Base-by-base conservation (phyloP, 1,140 invertebrate genomes). In the Camponotus pennsylvanicus region DNA sequence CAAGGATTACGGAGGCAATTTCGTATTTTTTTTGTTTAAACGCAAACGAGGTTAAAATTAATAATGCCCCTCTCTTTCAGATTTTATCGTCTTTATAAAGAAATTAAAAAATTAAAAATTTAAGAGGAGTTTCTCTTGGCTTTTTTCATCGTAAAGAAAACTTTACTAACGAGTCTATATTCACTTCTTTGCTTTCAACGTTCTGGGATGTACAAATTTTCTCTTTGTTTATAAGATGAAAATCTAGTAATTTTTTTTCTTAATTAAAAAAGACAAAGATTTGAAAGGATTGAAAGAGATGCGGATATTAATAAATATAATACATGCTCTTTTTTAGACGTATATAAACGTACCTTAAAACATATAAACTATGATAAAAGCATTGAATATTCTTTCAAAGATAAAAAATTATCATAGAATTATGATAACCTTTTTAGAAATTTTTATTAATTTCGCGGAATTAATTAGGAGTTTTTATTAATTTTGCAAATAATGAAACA, bases 71-170 rank as follows among this genome's bases (percentile, higher is more conserved):
- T 70, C 32, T 21, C 8, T 11, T 45, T 5, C 32, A 55, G 34
- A 55, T 69, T 27, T 79, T 57, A 70, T 2, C 37, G 15, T 55
- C 37, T 55, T 52, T 13, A 52, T 45, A n/a, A 64, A 55, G 45
- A 70, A 59, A 70, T 80, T 27, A 32, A 57, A 3, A 70, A 32
- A 42, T 57, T 32, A 42, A 42, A 80, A 69, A 13, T 49, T 32
- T 21, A 32, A 40, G 13, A 57, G 21, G 7, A 40, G 2, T 40
- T 69, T 18, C 9, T 27, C 27, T 27, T 27, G 69, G 69, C 1
- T 42, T 55, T 69, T 69, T 57, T 4, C 21, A 32, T 45, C 18
- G 21, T 55, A 40, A 78, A 67, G 49, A 52, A 52, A 8, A 55
- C 4, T 42, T 13, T 42, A 9, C 11, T 21, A 15, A 13, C 11